Conservation (phyloP, 2,888 invertebrate genomes). For the Meiosimyza platycephala region DNA sequence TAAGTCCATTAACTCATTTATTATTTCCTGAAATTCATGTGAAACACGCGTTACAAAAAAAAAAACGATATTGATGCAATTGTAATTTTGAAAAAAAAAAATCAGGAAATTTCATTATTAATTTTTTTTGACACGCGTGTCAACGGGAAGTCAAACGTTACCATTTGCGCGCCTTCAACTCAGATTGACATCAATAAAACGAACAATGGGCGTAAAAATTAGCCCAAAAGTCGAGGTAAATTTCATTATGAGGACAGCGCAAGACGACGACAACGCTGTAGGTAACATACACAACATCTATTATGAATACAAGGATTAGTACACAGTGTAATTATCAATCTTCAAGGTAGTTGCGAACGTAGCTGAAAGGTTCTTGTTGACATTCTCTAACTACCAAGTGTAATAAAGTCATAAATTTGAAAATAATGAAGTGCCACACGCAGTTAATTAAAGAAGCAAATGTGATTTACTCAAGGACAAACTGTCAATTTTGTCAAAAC, state of each 20-base stretch:
- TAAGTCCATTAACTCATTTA: background rate
- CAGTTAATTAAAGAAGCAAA: constrained; percentile 55
- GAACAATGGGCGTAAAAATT: constrained; percentile 32
- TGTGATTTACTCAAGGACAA: constrained; percentile 24
- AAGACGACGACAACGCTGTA: constrained; percentile 4
- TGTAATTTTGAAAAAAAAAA: background rate
- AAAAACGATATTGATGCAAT: background rate
- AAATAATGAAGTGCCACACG: constrained; percentile 63
- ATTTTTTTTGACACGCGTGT: constrained; percentile 27
- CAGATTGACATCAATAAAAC: constrained; percentile 19
- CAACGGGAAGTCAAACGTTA: constrained; percentile 21
- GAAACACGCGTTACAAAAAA: constrained; percentile 1
- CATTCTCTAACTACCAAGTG: background rate
- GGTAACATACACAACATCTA: background rate
- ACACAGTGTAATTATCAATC: constrained; percentile 23
- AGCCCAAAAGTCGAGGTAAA: constrained; percentile 30
- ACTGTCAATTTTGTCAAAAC: constrained; percentile 14
- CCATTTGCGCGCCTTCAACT: background rate
- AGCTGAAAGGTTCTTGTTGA: constrained; percentile 10
- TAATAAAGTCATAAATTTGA: constrained; percentile 42
- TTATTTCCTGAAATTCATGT: background rate
- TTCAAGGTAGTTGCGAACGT: constrained; percentile 22
- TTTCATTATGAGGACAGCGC: background rate
- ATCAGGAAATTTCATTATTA: constrained; percentile 20
- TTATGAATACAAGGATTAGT: background rate